Base-by-base conservation (phyloP, 2,113 vertebrate genomes). In the Ictalurus furcatus region DNA sequence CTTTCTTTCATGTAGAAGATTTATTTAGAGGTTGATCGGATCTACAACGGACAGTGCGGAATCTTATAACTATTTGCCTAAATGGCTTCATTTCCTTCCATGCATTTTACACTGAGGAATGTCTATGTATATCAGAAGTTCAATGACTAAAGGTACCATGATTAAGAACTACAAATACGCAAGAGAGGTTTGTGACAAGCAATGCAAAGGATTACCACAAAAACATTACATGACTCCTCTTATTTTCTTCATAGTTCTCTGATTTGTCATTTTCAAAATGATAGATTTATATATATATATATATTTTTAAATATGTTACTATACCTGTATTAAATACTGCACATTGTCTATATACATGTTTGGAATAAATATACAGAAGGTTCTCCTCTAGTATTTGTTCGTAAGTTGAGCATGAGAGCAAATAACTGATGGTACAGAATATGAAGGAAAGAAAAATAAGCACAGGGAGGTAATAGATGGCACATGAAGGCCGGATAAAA, bases 281-380 rank as follows among this genome's bases (percentile, higher is more conserved):
- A 48, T 85, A 92, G 23, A 0, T 40, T 37, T 37, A 19, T 59
- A 44, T 44, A 44, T 44, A 44, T 44, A 44, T 44, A 44, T 44
- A 44, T 44, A 44, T 21, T 23, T 92, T 93, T 80, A 88, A 91
- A 95, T 93, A 94, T 93, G 92, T 92, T 87, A 89, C 61, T 89
- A 94, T 94, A 95, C 91, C 91, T 93, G 91, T 94, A 93, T 93
- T 91, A 92, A 94, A 94, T 95, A 94, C 93, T 94, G 93, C 93
- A 94, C 94, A 94, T 94, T 93, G 93, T 93, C 92, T 93, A 96
- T 94, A 94, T 94, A 92, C 94, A 96, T 93, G 93, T 91, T 89
- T 92, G 73, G 94, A 96, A 95, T 94, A 94, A 95, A 94, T 94
- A 95, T 95, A 93, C 94, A 91, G 92, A 93, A 44, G 82, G 89